A percentile compares a stretch with the other conserved stretches of the same genome.
phyloP scores from a whole-genome alignment of 2,888 invertebrate species.

The Amorpha juglandis region DNA sequence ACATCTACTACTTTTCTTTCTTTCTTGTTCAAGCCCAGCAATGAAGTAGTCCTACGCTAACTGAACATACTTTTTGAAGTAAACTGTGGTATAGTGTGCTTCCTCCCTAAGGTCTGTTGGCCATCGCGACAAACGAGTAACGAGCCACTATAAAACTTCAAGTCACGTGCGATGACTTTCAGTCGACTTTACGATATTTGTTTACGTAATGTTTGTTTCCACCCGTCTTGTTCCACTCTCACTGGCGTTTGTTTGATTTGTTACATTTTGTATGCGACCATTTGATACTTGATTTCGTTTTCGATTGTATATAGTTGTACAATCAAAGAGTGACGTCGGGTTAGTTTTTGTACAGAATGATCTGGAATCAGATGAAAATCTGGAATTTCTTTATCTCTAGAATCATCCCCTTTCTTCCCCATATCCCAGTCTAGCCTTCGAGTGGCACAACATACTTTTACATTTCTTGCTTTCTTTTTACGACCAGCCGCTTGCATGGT shows the following conservation, averaged over 20 bases:
- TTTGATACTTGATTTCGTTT: background rate
- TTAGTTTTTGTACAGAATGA: background rate
- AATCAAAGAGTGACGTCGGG: background rate
- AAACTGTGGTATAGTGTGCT: background rate
- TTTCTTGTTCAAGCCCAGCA: background rate
- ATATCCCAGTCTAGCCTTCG: too few relatives aligned
- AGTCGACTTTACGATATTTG: conserved; percentile 54
- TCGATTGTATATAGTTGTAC: background rate
- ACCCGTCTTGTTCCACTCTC: conserved; percentile 49
- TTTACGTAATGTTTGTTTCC: conserved; percentile 54
- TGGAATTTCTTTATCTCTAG: too few relatives aligned
- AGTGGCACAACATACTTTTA: too few relatives aligned
- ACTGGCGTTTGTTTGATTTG: conserved; percentile 39
- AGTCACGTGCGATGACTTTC: conserved; percentile 61
- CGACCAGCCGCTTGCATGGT: too few relatives aligned
- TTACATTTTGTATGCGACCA: conserved; percentile 10
- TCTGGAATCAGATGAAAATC: background rate
- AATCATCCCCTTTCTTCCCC: too few relatives aligned
- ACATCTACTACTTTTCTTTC: too few relatives aligned
- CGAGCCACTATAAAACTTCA: conserved; percentile 49
- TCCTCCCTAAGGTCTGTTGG: conserved; percentile 1
- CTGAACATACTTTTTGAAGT: background rate
- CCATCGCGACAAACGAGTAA: conserved; percentile 31
- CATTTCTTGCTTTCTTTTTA: too few relatives aligned
- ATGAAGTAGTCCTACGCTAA: background rate